Evolutionary conservation across 1,140 invertebrate species (phyloP), one percentile per base, ranked within the genome.

Genomic region (Asbolus verrucosus): DNA sequence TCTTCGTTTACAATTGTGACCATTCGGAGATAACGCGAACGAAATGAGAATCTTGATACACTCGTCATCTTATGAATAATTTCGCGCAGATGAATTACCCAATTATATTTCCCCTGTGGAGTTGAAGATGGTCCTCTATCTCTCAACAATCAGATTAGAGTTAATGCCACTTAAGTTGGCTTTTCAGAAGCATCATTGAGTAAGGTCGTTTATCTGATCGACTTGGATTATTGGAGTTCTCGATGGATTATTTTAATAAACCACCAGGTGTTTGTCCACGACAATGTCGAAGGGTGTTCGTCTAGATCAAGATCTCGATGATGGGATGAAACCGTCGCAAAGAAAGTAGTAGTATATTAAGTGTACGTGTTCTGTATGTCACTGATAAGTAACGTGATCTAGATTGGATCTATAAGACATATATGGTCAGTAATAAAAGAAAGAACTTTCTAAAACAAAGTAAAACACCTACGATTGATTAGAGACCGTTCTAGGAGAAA

Each of bases 41-140:
- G 46, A 69, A 71, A 71, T 46, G 72, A 73, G 60, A 46, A 62
- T 67, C 65, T 60, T 71, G 65, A 73, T 73, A 71, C 66, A 59
- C 46, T 73, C 60, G 41, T 63, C 61, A 69, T 61, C 65, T 76
- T 75, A 77, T 77, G 75, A 77, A 77, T 77, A 77, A 77, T 75
- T 77, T 77, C 46, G 75, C 75, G 71, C 69, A 76, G 75, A 77
- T 75, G 67, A 68, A 75, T 75, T 73, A 59, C 61, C 75, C 74
- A 77, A 77, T 77, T 71, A 67, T 39, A 69, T n/a, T 67, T 68
- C 36, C 67, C 74, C 74, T 38, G 72, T 59, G 18, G 75, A 36
- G 75, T 39, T 33, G 66, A 43, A 68, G 72, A 73, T 76, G 75
- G 66, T 66, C 63, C 69, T 66, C 75, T 72, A 74, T 77, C 74